Evolutionary conservation across 2,113 vertebrate genomes (phyloP), one percentile per base, ranked within the genome.

Genomic region (Callaeas wilsoni): DNA sequence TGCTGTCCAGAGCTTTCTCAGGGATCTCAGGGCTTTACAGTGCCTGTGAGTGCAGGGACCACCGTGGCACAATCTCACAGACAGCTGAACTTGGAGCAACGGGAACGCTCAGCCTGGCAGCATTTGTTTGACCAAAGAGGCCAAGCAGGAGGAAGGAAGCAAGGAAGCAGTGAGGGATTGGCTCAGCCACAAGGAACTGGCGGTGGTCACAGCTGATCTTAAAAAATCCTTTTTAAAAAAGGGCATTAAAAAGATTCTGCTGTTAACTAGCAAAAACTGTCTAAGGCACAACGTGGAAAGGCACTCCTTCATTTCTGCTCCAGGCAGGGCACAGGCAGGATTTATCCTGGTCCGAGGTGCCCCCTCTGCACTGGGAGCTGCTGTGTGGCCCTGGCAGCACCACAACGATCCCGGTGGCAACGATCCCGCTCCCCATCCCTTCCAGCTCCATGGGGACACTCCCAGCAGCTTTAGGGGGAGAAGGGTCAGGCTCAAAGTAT

Each of bases 1-100:
- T 23, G 64, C 55, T 57, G 53, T 13, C 35, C 49, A 41, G 41
- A 35, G 49, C 25, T 32, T 35, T 16, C 80, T 27, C 30, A 7
- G 47, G 22, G 44, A 27, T 17, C 18, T 39, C 46, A 0, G 2
- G 44, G n/a, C 57, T 68, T 33, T 7, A 1, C 0, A 6, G 21
- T n/a, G 60, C 53, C 35, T 39, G 20, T 0, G 10, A 62, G 65
- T 5, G 0, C 83, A 13, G 29, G 42, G 79, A 70, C 30, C 1
- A 2, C 32, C n/a, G 6, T 0, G 2, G 74, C 75, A 44, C 16
- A 18, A 7, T 13, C 29, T 26, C 68, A 29, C 0, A 0, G 26
- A 18, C 50, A 76, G 53, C 67, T 41, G 37, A 65, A 32, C 49
- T 16, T 7, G 2, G 65, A 84, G 74, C 65, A 82, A 10, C 35